phyloP scores from a whole-genome alignment of 2,888 invertebrate genomes.

The Palloptera scutellata region DNA sequence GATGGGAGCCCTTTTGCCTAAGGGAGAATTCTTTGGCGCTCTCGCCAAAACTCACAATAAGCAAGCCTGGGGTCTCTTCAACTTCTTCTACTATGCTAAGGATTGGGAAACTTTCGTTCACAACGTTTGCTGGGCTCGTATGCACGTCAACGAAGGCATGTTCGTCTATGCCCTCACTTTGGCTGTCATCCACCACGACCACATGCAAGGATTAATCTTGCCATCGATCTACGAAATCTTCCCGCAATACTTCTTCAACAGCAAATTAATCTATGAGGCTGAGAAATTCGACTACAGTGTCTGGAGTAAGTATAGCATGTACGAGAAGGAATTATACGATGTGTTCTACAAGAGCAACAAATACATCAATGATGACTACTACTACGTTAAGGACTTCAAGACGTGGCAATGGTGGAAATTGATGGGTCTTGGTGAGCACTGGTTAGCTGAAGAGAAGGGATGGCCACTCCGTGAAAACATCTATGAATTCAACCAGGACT shows the following conservation, averaged over 20 bases:
- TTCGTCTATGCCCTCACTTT: slow-evolving; percentile 72
- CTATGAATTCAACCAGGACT: slow-evolving; percentile 46
- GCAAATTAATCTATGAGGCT: slow-evolving; percentile 72
- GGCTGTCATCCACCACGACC: slow-evolving; percentile 72
- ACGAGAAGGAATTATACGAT: slow-evolving; percentile 46
- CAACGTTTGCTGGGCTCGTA: slow-evolving; percentile 73
- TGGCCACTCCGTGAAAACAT: slow-evolving; percentile 54
- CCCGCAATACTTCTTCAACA: slow-evolving; percentile 75
- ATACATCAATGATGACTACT: slow-evolving; percentile 35
- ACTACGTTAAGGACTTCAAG: slow-evolving; percentile 45
- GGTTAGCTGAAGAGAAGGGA: slow-evolving; percentile 42
- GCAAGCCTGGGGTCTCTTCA: slow-evolving; percentile 69
- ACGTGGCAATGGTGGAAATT: slow-evolving; percentile 50
- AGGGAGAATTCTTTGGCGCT: slow-evolving; percentile 67
- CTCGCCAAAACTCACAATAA: slow-evolving; percentile 65
- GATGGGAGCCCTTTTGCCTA: slow-evolving; percentile 65
- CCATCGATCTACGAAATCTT: slow-evolving; percentile 78
- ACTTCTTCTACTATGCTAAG: slow-evolving; percentile 73
- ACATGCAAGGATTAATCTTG: slow-evolving; percentile 71
- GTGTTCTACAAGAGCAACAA: slow-evolving; percentile 40
- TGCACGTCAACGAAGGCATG: slow-evolving; percentile 73
- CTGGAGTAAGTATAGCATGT: slow-evolving; percentile 61
- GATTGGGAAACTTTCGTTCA: slow-evolving; percentile 75
- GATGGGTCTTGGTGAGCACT: slow-evolving; percentile 47
- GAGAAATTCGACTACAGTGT: slow-evolving; percentile 67